Conservation (phyloP, 2,888 invertebrate species). For the Heliconius cydno region DNA sequence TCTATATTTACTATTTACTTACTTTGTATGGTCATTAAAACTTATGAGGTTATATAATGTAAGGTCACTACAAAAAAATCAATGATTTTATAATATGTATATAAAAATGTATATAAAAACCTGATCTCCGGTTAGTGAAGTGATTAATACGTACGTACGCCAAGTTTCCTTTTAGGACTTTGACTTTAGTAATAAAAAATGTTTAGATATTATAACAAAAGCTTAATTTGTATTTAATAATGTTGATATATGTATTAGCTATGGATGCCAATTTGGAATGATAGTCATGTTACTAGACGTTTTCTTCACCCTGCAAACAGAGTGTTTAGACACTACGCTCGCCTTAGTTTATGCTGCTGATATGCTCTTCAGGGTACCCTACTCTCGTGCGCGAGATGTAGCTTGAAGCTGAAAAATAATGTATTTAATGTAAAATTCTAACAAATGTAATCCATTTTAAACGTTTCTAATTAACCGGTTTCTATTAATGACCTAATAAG, state of each 20-base stretch:
- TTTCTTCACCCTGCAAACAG: not conserved
- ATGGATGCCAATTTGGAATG: not conserved
- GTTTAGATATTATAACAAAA: not conserved
- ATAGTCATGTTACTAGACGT: not conserved
- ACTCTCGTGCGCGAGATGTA: too few relatives aligned
- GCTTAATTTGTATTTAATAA: not conserved
- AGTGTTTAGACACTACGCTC: too few relatives aligned
- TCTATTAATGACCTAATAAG: conserved; percentile 2
- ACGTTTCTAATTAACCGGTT: not conserved
- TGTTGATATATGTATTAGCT: not conserved
- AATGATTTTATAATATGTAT: not conserved
- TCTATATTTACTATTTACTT: not conserved
- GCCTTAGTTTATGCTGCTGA: too few relatives aligned
- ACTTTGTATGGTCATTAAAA: not conserved
- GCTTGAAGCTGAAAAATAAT: too few relatives aligned
- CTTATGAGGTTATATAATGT: not conserved
- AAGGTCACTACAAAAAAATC: not conserved
- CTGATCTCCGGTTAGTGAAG: conserved; percentile 5
- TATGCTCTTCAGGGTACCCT: too few relatives aligned
- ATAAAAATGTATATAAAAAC: not conserved
- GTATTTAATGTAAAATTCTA: not conserved
- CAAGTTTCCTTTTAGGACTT: conserved; percentile 12
- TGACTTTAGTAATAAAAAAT: not conserved
- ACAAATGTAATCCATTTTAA: not conserved
- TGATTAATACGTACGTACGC: conserved; percentile 1